Evolutionary conservation across 2,888 invertebrate genomes (phyloP), one percentile per base, ranked within the genome.

Genomic region (Drosophila diplacantha): DNA sequence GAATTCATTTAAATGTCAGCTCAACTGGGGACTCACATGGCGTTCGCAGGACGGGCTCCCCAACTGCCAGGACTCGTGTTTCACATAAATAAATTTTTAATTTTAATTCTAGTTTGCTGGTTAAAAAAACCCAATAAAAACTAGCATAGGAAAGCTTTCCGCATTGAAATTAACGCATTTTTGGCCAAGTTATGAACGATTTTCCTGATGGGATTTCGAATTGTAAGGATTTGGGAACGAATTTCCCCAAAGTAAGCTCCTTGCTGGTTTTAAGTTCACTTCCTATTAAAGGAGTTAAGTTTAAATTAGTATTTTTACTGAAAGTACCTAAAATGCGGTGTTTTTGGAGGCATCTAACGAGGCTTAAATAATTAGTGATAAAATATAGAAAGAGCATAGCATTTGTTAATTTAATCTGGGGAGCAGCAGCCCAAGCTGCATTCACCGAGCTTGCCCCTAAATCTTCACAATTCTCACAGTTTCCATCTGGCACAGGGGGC

Each of bases 391-490:
- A 62, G 50, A 53, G 0, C 1, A 3, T 2, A 16, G 3, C 55
- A 62, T 71, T 80, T 57, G 58, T 72, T 61, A 46, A 68, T 68
- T 58, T 41, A 56, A 16, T 57, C 47, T 34, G 44, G 58, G 34
- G n/a, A 20, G 12, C 20, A 14, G n/a, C 29, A 26, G 53, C 34
- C 8, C 20, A 16, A 31, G 44, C 32, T 52, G 54, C 41, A 39
- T 53, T 32, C 22, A 14, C 32, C 39, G 12, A 18, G 12, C 11
- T 81, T 57, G 69, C 59, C 49, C 59, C 49, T 52, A 62, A 70
- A 72, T 68, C 82, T 68, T 4, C 43, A 29, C 43, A 29, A 29
- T 44, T 44, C 18, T 31, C 44, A 31, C 67, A 77, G 70, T 64
- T 69, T 52, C 41, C 66, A 66, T 62, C 62, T 43, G 18, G 31